These are phyloP conservation scores for Acanthornis magna DNA, from an alignment of 2,797 vertebrate species.

Conservation along the genomic window DNA sequence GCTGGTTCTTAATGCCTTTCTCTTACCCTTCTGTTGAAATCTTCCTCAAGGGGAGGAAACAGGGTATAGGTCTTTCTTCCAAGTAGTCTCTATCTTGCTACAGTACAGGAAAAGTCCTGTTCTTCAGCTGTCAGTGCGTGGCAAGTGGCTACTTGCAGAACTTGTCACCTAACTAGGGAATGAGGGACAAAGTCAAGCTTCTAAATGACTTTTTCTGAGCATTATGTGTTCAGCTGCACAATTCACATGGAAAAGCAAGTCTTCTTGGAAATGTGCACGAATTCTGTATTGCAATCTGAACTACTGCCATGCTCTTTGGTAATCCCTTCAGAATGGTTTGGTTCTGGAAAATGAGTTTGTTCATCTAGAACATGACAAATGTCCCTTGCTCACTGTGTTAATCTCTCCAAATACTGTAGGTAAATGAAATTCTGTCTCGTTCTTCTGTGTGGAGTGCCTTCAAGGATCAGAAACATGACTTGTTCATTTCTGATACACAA, in stretches of 20 bases:
- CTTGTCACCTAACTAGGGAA: not conserved
- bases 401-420: slow-evolving; percentile 73
- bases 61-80: not conserved
- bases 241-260: not conserved
- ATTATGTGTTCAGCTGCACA: not conserved
- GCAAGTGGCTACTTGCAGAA: not conserved
- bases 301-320: not conserved
- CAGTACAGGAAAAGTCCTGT: not conserved
- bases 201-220: not conserved
- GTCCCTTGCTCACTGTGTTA: not conserved
- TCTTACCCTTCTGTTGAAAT: not conserved
- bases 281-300: accelerated
- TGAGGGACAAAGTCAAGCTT: not conserved
- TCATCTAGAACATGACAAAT: not conserved
- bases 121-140: not conserved
- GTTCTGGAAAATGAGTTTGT: not conserved
- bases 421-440: slow-evolving; percentile 95
- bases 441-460: slow-evolving; percentile 99
- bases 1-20: not conserved
- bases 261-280: not conserved
- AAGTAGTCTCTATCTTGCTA: not conserved
- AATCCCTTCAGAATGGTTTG: not conserved
- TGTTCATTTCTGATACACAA: slow-evolving; percentile 98
- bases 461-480: slow-evolving; percentile 99
- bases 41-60: not conserved